Conservation (phyloP, 2,888 invertebrate genomes). For the Drosophila multiciliata region DNA sequence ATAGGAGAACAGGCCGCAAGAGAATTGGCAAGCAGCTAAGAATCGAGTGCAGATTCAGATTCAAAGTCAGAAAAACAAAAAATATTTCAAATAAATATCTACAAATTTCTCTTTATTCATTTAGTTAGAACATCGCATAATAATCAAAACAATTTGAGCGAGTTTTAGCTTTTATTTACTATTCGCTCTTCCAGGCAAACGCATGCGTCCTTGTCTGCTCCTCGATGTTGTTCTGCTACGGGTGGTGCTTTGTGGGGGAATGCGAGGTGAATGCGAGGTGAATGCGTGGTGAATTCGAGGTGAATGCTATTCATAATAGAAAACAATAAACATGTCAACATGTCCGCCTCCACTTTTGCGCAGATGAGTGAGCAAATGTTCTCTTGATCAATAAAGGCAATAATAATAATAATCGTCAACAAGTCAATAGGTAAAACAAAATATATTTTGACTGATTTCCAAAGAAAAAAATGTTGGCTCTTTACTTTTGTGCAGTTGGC, state of each 20-base stretch:
- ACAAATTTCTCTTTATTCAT: background rate
- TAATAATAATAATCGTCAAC: constrained; percentile 17
- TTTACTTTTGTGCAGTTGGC: background rate
- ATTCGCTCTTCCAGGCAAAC: constrained; percentile 34
- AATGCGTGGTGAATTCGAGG: background rate
- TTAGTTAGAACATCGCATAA: background rate
- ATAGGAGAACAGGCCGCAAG: background rate
- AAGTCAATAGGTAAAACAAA: background rate
- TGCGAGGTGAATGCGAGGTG: background rate
- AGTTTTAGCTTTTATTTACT: constrained; percentile 11
- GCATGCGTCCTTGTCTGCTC: constrained; percentile 40
- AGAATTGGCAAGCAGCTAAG: constrained; percentile 1
- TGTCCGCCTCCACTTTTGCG: constrained; percentile 13
- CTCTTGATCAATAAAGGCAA: constrained; percentile 9
- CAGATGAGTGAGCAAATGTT: constrained; percentile 18
- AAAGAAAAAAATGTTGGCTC: background rate
- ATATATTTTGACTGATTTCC: background rate
- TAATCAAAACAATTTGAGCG: constrained; percentile 18
- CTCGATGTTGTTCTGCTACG: background rate
- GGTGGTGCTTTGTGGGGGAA: background rate
- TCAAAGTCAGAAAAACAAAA: background rate
- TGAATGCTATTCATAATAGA: background rate
- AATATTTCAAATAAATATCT: background rate
- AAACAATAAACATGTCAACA: constrained; percentile 28
- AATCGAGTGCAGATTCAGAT: constrained; percentile 7